Evolutionary conservation across 2,888 invertebrate species (phyloP).

Genomic region (Alviniconcha strummeri): DNA sequence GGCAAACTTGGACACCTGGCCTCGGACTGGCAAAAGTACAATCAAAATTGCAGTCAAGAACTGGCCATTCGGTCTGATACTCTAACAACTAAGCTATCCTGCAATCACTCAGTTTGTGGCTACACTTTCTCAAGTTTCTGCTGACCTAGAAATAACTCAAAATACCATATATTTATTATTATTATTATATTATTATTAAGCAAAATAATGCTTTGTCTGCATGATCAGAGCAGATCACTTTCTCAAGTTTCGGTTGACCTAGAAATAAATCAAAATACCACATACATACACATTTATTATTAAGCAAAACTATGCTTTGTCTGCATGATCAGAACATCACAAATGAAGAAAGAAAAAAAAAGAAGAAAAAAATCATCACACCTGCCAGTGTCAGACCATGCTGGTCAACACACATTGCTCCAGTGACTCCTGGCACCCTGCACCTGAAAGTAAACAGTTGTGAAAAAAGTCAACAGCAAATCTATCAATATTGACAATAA

Average conservation of each 20-base stretch:
- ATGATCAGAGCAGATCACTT: not conserved
- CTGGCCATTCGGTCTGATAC: not conserved
- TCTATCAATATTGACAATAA: too few relatives aligned
- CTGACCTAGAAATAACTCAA: too few relatives aligned
- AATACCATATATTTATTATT: too few relatives aligned
- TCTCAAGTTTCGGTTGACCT: not conserved
- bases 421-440: conserved; percentile 58
- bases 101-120: too few relatives aligned
- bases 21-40: conserved; percentile 49
- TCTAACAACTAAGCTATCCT: not conserved
- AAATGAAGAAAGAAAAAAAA: not conserved
- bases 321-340: not conserved
- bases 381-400: conserved; percentile 63
- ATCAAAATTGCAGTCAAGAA: conserved; percentile 8
- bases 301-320: not conserved
- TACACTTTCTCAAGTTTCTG: too few relatives aligned
- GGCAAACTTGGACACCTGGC: conserved; percentile 46
- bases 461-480: too few relatives aligned
- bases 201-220: too few relatives aligned
- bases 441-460: conserved; percentile 48
- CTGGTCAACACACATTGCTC: conserved; percentile 61
- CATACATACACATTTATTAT: not conserved
- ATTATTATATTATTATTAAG: too few relatives aligned
- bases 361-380: conserved; percentile 28
- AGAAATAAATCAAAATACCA: not conserved